Base-by-base conservation (phyloP, 2,888 invertebrate genomes). In the Phengaris alcon region DNA sequence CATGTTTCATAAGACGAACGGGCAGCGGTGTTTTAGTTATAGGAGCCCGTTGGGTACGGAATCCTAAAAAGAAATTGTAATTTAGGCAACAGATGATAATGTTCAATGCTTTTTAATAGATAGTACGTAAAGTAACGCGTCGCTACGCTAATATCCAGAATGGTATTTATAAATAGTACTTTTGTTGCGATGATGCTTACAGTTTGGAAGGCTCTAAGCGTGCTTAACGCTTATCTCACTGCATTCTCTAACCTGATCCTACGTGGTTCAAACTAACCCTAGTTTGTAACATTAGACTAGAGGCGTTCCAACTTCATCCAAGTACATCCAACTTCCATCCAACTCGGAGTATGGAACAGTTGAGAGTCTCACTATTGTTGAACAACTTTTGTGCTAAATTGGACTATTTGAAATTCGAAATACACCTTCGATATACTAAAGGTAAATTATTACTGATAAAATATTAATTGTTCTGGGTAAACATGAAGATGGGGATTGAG, bases 241-340 rank as follows among this genome's bases (percentile, higher is more conserved):
- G 22, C 22, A 35, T 44, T 12, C 10, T 10, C 64, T 64, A 64
- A 64, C 64, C 64, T 64, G 64, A 64, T 64, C 64, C 64, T 64
- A 64, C 35, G 64, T 64, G 64, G 64, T 64, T 64, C 6, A 64
- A 64, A 44, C 64, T 44, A 59, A 22, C 9, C 12, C 13, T 35
- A 64, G 64, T 64, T 64, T 13, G 35, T 12, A 64, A 64, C 64
- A 64, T 64, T 64, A 64, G 64, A 44, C 64, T 64, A 12, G 10
- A 64, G 64, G 64, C 35, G 64, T 6, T 64, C 12, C 64, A 64
- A 64, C 12, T 35, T n/a, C 55, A 57, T 64, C 59, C 59, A 64
- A 64, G 22, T 64, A 15, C 59, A 64, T 64, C 44, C 64, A 64
- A 64, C 64, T 64, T 64, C 35, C 64, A 64, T 64, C 64, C 44